These are phyloP conservation scores for Dendrocopos noguchii DNA, from an alignment of 2,113 vertebrate species.

Conservation along the genomic window DNA sequence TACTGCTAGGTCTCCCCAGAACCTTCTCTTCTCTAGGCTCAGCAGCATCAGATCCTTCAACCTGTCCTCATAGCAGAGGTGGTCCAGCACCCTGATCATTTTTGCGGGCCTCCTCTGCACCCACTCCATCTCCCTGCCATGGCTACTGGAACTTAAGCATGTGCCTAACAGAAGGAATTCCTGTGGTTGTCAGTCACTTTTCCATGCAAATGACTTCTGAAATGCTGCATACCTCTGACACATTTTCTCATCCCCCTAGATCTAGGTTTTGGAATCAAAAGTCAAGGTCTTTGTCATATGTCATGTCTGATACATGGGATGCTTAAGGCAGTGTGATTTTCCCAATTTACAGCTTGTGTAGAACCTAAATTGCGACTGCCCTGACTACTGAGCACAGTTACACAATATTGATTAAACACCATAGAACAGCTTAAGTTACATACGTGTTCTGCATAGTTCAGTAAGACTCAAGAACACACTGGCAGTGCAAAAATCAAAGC, in stretches of 20 bases:
- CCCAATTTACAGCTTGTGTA: rapidly evolving
- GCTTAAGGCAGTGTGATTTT: neutral
- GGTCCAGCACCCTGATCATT: too few relatives aligned
- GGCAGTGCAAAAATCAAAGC: neutral
- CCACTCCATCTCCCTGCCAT: neutral
- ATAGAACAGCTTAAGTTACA: neutral
- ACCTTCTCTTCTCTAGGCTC: too few relatives aligned
- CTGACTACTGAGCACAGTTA: neutral
- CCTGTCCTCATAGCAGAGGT: too few relatives aligned
- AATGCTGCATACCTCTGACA: neutral
- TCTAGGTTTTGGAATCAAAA: neutral
- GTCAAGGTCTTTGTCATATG: neutral
- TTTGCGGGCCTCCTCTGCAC: too few relatives aligned
- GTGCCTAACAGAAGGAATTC: neutral
- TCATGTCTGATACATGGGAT: neutral
- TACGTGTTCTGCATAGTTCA: neutral
- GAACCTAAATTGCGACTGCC: neutral
- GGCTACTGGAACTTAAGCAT: neutral
- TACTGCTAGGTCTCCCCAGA: too few relatives aligned
- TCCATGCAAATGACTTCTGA: neutral
- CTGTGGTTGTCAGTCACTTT: neutral
- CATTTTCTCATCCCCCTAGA: neutral
- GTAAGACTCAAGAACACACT: neutral
- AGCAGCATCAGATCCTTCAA: too few relatives aligned
- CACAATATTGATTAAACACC: neutral